Evolutionary conservation across 2,113 vertebrate genomes (phyloP), one percentile per base, ranked within the genome.

Genomic region (Ochotona princeps): DNA sequence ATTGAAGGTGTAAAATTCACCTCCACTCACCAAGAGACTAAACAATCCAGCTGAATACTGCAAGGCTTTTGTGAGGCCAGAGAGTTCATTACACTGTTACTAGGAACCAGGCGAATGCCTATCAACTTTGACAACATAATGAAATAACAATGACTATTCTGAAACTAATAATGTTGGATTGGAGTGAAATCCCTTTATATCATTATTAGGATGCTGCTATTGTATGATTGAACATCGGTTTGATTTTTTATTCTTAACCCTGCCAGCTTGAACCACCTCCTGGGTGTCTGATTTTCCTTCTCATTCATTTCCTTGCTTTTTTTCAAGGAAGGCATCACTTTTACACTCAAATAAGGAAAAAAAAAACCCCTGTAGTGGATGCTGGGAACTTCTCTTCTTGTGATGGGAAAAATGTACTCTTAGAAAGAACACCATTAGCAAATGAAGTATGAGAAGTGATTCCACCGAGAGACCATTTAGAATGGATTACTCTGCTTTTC

Each of bases 1-100:
- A 97, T 97, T 98, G 98, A 97, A 98, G 98, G 98, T 99, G 98
- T 98, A 98, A 98, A 98, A 98, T 98, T 98, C 98, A 97, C 98
- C 98, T 98, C 97, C 96, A 97, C 95, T 97, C 97, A 98, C 97
- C 96, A 96, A 96, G 98, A 99, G 98, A 99, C 98, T 99, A 99
- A 99, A 99, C 99, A 99, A 98, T 97, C 98, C 97, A 97, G 97
- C 98, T 94, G 97, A 98, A 96, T 97, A 97, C 98, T 98, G 98
- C 98, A 98, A 98, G 97, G 98, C 98, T 97, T 60, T 98, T 98
- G 98, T 97, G 97, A 97, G 91, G 95, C 38, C 76, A 72, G 78
- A 93, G 89, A 83, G 79, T 83, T 91, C 97, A 98, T 98, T 98
- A 97, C 95, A 95, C 95, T 94, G 93, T 97, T 96, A 98, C 97